Percentiles rank a stretch among this genome's conserved stretches.
phyloP scores from a whole-genome alignment of 1,140 invertebrate genomes.

The Batillaria attramentaria region DNA sequence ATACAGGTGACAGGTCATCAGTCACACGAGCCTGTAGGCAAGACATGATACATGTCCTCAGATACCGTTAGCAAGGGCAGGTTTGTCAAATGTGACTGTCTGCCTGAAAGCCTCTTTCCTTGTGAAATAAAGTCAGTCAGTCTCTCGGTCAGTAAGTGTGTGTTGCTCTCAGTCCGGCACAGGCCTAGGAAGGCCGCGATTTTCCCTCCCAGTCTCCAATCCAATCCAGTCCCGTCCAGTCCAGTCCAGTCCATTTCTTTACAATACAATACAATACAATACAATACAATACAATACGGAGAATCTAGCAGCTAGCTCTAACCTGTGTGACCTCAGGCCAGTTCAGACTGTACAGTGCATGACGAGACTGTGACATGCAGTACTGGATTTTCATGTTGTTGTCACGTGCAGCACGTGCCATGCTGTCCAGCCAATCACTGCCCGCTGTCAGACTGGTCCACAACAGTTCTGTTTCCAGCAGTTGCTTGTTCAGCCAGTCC shows the following conservation, averaged over 20 bases:
- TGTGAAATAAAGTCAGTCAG: not conserved
- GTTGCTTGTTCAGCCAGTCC: conserved; percentile 13
- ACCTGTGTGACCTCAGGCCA: conserved; percentile 60
- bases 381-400: conserved; percentile 55
- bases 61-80: not conserved
- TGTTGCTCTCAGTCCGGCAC: too few relatives aligned
- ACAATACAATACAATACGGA: not conserved
- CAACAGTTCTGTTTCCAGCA: not conserved
- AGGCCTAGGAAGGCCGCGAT: too few relatives aligned
- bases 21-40: conserved; percentile 61
- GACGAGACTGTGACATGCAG: conserved; percentile 53
- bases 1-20: conserved; percentile 55
- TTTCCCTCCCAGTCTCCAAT: too few relatives aligned
- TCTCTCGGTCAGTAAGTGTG: not conserved
- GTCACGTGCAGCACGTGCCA: conserved; percentile 52
- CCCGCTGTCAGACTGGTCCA: not conserved
- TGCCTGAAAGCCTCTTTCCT: not conserved
- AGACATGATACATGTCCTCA: not conserved
- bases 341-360: conserved; percentile 47
- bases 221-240: not conserved
- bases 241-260: not conserved
- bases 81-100: not conserved
- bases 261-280: conserved; percentile 8
- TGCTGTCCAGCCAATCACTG: conserved; percentile 52
- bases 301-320: not conserved